Base-by-base conservation (phyloP, 1,140 invertebrate genomes). In the Eulimnadia texana region DNA sequence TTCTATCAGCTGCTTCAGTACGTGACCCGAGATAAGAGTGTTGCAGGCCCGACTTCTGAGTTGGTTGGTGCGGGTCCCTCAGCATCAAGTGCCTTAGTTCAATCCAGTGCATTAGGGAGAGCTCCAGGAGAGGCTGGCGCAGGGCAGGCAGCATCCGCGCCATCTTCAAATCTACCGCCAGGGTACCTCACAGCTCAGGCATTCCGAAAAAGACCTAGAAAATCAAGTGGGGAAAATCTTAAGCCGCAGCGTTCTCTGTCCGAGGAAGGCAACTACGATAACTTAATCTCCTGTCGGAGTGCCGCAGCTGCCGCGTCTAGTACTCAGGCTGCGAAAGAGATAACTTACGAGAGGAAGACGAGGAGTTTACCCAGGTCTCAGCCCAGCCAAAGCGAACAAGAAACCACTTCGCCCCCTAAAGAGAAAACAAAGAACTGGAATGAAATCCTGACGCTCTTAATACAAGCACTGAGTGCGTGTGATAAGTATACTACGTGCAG, bases 1-100 rank as follows among this genome's bases (percentile, higher is more conserved):
- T 57, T 57, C 19, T 57, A 57, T 42, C 55, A 57, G 55, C 55
- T 57, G 55, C 33, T 57, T n/a, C 55, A 57, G 27, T 57, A 29
- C 22, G 55, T 57, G 1, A 33, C 24, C 19, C 6, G 33, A 27
- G 55, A 57, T 33, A 57, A 42, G 55, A 27, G 2, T 27, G 28
- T 3, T 27, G 55, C 55, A 6, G 23, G 20, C 3, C 10, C 19
- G 25, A 20, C 55, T 19, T 11, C 55, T 19, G 55, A 10, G 3
- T 9, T 22, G 25, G 16, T 11, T 13, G 11, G 13, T 19, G 20
- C 55, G 28, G 23, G 24, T 29, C 29, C 27, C 20, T 57, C 28
- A 29, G 24, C 28, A 57, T 29, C 55, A 57, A 57, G 55, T 57
- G 55, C 55, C 55, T 57, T 57, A 57, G 33, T 27, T 27, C 55